phyloP scores from a whole-genome alignment of 2,888 invertebrate genomes.

The Endotricha flammealis region DNA sequence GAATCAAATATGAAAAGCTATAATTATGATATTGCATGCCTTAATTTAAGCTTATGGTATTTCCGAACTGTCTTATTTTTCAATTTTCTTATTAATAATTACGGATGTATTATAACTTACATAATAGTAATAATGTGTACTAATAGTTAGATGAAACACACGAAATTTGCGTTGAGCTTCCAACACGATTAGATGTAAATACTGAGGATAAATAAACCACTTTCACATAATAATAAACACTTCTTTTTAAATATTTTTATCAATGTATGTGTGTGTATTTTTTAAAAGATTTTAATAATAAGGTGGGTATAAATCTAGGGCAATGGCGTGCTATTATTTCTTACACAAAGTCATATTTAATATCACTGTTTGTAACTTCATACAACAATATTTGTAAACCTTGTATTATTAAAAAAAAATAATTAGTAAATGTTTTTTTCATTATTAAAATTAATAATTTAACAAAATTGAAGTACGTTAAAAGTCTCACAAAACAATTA shows the following conservation, averaged over 20 bases:
- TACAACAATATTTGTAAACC: too few relatives aligned
- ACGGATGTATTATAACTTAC: slow-evolving; percentile 35
- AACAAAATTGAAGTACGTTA: too few relatives aligned
- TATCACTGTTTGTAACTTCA: slow-evolving; percentile 10
- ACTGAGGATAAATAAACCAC: slow-evolving; percentile 49
- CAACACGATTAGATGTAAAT: slow-evolving; percentile 79
- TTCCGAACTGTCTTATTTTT: too few relatives aligned
- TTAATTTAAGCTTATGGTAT: too few relatives aligned
- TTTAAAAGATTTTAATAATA: slow-evolving; percentile 20
- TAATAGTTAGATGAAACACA: slow-evolving; percentile 61
- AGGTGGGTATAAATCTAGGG: slow-evolving; percentile 6
- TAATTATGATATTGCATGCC: too few relatives aligned
- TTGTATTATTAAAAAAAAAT: too few relatives aligned
- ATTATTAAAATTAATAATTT: too few relatives aligned
- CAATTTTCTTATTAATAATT: slow-evolving; percentile 16
- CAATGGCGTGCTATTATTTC: not conserved
- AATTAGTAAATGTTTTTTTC: too few relatives aligned
- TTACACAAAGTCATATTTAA: not conserved
- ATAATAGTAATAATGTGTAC: slow-evolving; percentile 35
- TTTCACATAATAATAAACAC: slow-evolving; percentile 22
- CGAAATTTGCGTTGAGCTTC: slow-evolving; percentile 79
- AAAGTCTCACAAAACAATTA: too few relatives aligned
- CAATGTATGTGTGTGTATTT: slow-evolving; percentile 9
- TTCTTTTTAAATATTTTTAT: slow-evolving; percentile 14
- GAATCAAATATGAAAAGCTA: too few relatives aligned